Evolutionary conservation across 1,140 invertebrate genomes (phyloP).

Genomic region (Pogonomyrmex californicus): DNA sequence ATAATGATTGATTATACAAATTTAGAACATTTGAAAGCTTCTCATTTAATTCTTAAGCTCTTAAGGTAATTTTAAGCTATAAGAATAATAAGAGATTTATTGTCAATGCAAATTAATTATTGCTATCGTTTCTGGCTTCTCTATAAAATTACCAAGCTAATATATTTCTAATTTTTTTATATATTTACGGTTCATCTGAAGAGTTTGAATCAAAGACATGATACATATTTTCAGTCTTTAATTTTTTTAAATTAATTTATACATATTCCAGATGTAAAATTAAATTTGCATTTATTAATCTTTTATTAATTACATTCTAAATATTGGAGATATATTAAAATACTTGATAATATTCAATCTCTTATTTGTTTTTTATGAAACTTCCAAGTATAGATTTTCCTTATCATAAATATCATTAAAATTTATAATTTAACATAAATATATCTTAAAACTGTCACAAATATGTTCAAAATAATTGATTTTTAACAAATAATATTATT

Average conservation of each 20-base stretch:
- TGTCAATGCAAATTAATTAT: background rate
- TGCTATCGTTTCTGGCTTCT: background rate
- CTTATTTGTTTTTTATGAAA: background rate
- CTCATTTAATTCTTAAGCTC: conserved; percentile 4
- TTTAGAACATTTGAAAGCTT: background rate
- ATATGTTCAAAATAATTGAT: background rate
- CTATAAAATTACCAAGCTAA: background rate
- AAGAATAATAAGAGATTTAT: background rate
- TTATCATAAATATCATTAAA: background rate
- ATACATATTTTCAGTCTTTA: background rate
- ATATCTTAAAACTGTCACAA: background rate
- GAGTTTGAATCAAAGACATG: background rate
- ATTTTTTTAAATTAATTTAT: background rate
- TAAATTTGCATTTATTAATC: conserved; percentile 5
- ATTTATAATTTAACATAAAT: background rate
- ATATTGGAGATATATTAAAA: background rate
- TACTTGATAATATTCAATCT: background rate
- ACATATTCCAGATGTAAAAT: background rate
- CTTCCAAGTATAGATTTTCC: background rate
- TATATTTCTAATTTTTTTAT: background rate
- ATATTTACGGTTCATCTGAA: background rate
- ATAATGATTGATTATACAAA: background rate
- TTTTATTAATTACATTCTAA: background rate
- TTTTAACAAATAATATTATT: background rate
- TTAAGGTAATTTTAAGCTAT: background rate